A percentile compares a stretch with the other conserved stretches of the same genome.
Conservation (phyloP, 2,797 vertebrate genomes). For the Danio choprae region DNA sequence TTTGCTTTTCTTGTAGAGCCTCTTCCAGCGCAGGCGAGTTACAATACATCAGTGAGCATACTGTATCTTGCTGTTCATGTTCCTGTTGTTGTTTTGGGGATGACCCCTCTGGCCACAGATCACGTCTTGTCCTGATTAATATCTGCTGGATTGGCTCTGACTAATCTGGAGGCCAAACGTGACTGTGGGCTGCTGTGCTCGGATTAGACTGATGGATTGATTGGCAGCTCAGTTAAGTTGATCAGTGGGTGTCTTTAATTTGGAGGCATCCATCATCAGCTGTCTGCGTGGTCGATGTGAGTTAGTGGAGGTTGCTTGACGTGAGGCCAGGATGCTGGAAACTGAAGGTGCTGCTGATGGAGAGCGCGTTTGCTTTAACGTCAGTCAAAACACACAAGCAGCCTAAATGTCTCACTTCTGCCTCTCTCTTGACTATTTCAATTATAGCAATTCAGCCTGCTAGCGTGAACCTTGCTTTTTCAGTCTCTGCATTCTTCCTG, state of each 20-base stretch:
- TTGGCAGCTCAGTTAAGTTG: constrained; percentile 43
- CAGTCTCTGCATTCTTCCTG: background rate
- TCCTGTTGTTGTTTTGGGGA: constrained; percentile 24
- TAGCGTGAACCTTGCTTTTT: background rate
- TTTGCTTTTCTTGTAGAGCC: too few species aligned
- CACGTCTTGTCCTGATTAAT: constrained; percentile 23
- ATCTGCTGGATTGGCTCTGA: constrained; percentile 12
- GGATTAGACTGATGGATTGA: constrained; percentile 40
- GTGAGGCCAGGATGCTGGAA: background rate
- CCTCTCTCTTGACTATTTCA: constrained; percentile 2
- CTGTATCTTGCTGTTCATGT: background rate
- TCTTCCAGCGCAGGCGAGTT: background rate
- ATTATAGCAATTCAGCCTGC: constrained; percentile 4
- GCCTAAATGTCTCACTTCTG: background rate
- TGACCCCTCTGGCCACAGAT: constrained; percentile 12
- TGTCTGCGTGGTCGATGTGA: constrained; percentile 15
- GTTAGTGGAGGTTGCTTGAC: constrained; percentile 15
- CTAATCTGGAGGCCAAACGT: constrained; percentile 15
- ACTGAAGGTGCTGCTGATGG: constrained; percentile 12
- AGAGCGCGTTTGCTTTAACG: constrained; percentile 1
- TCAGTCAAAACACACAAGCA: background rate
- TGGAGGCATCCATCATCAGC: constrained; percentile 24
- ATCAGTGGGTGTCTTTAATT: constrained; percentile 44
- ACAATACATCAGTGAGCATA: too few species aligned
- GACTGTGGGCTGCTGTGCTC: constrained; percentile 20